phyloP scores from a whole-genome alignment of 1,140 invertebrate species.

The Bombyx mandarina region DNA sequence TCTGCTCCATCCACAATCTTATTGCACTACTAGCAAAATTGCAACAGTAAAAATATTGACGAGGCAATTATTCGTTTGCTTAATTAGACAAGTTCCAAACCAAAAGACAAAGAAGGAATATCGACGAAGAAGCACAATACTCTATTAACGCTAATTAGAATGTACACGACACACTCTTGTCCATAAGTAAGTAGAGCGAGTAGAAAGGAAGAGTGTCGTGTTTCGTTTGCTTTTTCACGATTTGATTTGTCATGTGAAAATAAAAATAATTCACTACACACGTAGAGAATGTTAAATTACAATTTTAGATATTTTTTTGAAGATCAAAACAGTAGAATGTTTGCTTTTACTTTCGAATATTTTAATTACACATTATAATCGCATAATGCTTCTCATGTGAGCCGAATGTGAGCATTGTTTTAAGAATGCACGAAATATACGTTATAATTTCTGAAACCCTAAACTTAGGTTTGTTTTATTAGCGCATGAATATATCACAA shows the following conservation, averaged over 20 bases:
- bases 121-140: slow-evolving; percentile 1
- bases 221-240: slow-evolving; percentile 6
- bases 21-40: slow-evolving; percentile 5
- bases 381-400: too few species aligned
- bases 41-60: not conserved
- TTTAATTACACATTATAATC: too few species aligned
- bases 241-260: not conserved
- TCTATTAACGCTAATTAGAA: slow-evolving; percentile 12
- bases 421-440: too few species aligned
- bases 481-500: not conserved
- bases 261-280: too few species aligned
- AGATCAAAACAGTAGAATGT: too few species aligned
- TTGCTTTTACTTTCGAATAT: too few species aligned
- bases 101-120: not conserved
- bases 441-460: too few species aligned
- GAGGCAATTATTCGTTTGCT: slow-evolving; percentile 4
- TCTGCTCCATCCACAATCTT: slow-evolving; percentile 22
- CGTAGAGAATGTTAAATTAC: too few species aligned
- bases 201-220: slow-evolving; percentile 20
- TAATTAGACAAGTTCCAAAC: not conserved
- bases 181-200: slow-evolving; percentile 23
- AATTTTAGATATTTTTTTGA: too few species aligned
- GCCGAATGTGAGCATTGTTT: too few species aligned
- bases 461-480: too few species aligned
- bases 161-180: slow-evolving; percentile 14